Conservation (phyloP, 1,140 invertebrate genomes). For the Drosophila carrolli region DNA sequence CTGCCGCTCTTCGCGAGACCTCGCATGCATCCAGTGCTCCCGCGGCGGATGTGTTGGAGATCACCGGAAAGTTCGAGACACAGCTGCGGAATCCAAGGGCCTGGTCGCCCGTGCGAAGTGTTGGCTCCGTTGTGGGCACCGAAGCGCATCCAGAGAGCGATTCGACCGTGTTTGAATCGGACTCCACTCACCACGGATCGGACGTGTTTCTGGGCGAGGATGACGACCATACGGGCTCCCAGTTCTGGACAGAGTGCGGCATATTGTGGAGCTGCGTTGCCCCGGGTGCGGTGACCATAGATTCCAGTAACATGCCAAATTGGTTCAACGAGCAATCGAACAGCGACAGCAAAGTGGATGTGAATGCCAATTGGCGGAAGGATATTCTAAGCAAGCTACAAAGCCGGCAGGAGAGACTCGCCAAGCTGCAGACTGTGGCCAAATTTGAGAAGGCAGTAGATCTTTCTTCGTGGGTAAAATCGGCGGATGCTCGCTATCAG, state of each 20-base stretch:
- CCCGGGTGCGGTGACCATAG: slow-evolving; percentile 91
- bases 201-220: slow-evolving; percentile 91
- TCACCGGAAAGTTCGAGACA: slow-evolving; percentile 85
- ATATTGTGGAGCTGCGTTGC: slow-evolving; percentile 91
- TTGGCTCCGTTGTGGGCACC: slow-evolving; percentile 91
- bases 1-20: slow-evolving; percentile 52
- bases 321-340: slow-evolving; percentile 87
- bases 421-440: slow-evolving; percentile 85
- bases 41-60: slow-evolving; percentile 71
- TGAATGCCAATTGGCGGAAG: slow-evolving; percentile 90
- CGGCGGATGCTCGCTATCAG: slow-evolving; percentile 90
- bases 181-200: slow-evolving; percentile 85
- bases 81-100: slow-evolving; percentile 89
- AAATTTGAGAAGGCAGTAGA: slow-evolving; percentile 91
- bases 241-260: slow-evolving; percentile 91
- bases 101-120: slow-evolving; percentile 93
- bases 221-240: slow-evolving; percentile 88
- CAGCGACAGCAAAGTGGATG: slow-evolving; percentile 87
- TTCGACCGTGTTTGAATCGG: slow-evolving; percentile 91
- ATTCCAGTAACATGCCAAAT: slow-evolving; percentile 89
- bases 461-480: slow-evolving; percentile 93
- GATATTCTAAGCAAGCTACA: slow-evolving; percentile 90
- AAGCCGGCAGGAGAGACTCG: slow-evolving; percentile 84
- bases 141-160: slow-evolving; percentile 93
- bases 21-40: slow-evolving; percentile 78